Evolutionary conservation across 1,140 invertebrate species (phyloP).

Genomic region (Saccostrea echinata): DNA sequence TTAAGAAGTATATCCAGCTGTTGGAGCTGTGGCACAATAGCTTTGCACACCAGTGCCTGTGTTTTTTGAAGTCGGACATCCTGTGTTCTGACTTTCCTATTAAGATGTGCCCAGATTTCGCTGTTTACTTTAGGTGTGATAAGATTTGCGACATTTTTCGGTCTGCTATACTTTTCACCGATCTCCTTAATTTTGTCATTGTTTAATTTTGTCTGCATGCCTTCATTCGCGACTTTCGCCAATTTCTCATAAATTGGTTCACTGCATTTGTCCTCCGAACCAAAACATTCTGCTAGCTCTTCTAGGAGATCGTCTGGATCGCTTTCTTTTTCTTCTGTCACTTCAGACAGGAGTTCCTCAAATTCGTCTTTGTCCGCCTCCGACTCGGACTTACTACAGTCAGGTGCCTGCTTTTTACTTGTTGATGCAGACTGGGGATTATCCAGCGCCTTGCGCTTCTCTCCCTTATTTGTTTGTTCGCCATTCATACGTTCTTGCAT

Average conservation of each 20-base stretch:
- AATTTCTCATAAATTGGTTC: conserved; percentile 19
- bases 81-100: neutral
- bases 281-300: neutral
- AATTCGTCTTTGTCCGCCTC: no score
- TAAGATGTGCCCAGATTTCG: neutral
- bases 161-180: neutral
- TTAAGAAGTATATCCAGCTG: neutral
- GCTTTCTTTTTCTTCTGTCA: no score
- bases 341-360: no score
- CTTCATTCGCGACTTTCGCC: neutral
- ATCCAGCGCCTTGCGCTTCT: neutral
- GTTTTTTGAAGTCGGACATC: conserved; percentile 28
- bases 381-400: neutral
- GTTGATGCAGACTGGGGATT: neutral
- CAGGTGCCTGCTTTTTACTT: no score
- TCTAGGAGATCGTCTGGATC: no score
- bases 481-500: no score
- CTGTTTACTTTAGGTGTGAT: neutral
- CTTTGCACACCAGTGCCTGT: conserved; percentile 17
- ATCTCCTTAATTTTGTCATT: neutral
- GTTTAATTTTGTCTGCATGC: neutral
- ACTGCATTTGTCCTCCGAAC: conserved; percentile 16
- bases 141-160: no score
- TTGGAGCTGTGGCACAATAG: conserved; percentile 25
- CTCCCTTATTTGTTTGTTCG: no score